A percentile compares a stretch with the other conserved stretches of the same genome.
Conservation (phyloP, 35 echinoderm and acorn worm genomes). For the Apostichopus japonicus region DNA sequence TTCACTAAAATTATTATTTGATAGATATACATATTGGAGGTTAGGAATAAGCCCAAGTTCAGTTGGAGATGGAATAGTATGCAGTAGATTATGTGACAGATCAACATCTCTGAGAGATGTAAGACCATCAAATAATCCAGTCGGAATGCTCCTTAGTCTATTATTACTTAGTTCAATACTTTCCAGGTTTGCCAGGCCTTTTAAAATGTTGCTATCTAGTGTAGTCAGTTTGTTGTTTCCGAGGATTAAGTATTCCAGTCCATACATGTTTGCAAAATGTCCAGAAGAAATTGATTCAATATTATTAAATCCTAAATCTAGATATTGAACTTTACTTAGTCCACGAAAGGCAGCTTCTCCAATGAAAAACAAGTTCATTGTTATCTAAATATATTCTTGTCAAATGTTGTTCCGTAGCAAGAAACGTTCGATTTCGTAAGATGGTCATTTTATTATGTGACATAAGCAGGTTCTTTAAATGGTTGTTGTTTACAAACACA, state of each 20-base stretch:
- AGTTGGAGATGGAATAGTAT: not conserved
- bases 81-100: not conserved
- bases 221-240: not conserved
- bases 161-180: not conserved
- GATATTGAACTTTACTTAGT: not conserved
- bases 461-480: not conserved
- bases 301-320: slow-evolving; percentile 12
- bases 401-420: not conserved
- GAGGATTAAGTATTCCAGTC: not conserved
- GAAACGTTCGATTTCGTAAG: slow-evolving; percentile 7
- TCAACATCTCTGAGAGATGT: not conserved
- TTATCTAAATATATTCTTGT: slow-evolving; percentile 7
- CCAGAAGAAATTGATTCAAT: not conserved
- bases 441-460: not conserved
- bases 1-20: not conserved
- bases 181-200: not conserved
- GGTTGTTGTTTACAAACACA: not conserved
- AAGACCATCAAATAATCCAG: not conserved
- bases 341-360: not conserved
- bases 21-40: not conserved
- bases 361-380: not conserved
- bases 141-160: not conserved
- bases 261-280: not conserved
- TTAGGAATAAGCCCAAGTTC: not conserved
- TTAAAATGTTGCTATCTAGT: not conserved